phyloP scores from a whole-genome alignment of 2,888 invertebrate genomes.

The Brassicogethes aeneus region DNA sequence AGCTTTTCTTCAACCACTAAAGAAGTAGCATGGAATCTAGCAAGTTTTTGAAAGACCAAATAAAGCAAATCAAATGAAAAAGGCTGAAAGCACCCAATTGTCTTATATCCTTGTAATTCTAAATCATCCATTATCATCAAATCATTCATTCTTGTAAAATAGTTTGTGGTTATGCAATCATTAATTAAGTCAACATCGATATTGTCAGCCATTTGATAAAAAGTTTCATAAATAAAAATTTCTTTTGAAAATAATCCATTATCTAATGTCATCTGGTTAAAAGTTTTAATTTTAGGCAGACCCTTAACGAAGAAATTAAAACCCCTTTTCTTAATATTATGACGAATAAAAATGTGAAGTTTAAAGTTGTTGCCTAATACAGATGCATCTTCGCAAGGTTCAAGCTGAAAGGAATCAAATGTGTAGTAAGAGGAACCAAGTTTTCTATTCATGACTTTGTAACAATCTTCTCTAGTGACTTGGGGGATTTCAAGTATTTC shows the following conservation, averaged over 20 bases:
- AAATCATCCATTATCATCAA: constrained; percentile 38
- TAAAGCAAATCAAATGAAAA: constrained; percentile 9
- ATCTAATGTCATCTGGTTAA: constrained; percentile 30
- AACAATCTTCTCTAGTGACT: constrained; percentile 10
- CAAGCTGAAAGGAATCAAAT: background rate
- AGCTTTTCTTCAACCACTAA: constrained; percentile 34
- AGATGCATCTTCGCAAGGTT: background rate
- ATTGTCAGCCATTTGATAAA: constrained; percentile 37
- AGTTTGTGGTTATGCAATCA: constrained; percentile 33
- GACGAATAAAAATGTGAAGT: background rate
- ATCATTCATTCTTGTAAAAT: constrained; percentile 25
- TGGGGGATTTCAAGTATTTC: background rate
- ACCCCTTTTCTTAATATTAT: constrained; percentile 3
- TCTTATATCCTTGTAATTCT: constrained; percentile 22
- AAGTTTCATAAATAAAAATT: constrained; percentile 38
- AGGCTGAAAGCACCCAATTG: constrained; percentile 16
- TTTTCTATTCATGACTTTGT: constrained; percentile 9
- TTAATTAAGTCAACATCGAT: constrained; percentile 20
- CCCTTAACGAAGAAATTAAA: constrained; percentile 50
- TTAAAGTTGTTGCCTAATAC: too few species aligned
- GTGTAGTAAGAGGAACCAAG: constrained; percentile 1
- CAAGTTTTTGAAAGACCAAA: constrained; percentile 21
- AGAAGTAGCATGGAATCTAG: constrained; percentile 26
- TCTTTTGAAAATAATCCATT: constrained; percentile 46
- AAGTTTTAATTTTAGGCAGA: constrained; percentile 45